A percentile compares a stretch with the other conserved stretches of the same genome.
Conservation (phyloP, 2,113 vertebrate genomes). For the Pungitius pungitius region DNA sequence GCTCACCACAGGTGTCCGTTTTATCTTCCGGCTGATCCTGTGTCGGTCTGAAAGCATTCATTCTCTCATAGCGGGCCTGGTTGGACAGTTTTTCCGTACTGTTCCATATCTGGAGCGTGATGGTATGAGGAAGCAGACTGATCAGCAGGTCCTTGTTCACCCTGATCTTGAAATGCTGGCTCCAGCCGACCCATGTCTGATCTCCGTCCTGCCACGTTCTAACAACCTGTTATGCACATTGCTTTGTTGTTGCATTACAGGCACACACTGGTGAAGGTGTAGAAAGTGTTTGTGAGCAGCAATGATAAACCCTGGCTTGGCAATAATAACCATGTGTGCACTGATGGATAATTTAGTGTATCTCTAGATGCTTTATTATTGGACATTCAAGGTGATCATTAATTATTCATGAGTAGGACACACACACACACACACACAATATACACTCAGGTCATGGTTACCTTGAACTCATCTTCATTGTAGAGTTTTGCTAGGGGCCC, state of each 20-base stretch:
- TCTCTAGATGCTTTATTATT: slow-evolving; percentile 19
- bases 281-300: neutral
- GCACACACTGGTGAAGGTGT: neutral
- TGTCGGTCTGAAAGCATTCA: slow-evolving; percentile 60
- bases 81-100: slow-evolving; percentile 75
- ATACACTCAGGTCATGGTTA: slow-evolving; percentile 45
- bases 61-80: slow-evolving; percentile 70
- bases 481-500: slow-evolving; percentile 80
- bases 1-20: slow-evolving; percentile 31
- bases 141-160: slow-evolving; percentile 81
- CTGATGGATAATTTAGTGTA: slow-evolving; percentile 29
- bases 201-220: slow-evolving; percentile 82
- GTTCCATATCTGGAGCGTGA: slow-evolving; percentile 82
- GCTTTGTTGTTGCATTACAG: neutral
- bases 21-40: slow-evolving; percentile 42
- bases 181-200: slow-evolving; percentile 85
- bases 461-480: slow-evolving; percentile 80
- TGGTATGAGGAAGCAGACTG: slow-evolving; percentile 81
- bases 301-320: neutral
- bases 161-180: slow-evolving; percentile 69
- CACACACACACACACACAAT: neutral
- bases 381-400: slow-evolving; percentile 36
- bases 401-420: slow-evolving; percentile 44
- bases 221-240: slow-evolving; percentile 67
- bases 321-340: neutral